Percentiles rank a stretch among this genome's conserved stretches.
These are phyloP conservation scores for Melieria crassipennis DNA, from an alignment of 2,888 invertebrate genomes.

Conservation along the genomic window DNA sequence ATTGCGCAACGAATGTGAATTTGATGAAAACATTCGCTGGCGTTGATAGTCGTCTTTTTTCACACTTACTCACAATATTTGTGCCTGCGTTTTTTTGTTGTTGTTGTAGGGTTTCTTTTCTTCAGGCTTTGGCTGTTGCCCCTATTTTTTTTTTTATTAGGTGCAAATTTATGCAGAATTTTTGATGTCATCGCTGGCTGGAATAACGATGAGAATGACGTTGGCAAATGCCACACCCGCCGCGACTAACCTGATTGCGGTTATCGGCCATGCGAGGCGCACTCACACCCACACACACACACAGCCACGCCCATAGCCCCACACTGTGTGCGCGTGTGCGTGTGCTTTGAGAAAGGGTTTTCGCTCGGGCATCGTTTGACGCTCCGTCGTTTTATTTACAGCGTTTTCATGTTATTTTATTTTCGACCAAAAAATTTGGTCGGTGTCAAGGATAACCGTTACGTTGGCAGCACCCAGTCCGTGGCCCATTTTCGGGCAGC, in stretches of 20 bases:
- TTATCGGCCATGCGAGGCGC: too few species aligned
- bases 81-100: not conserved
- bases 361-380: too few species aligned
- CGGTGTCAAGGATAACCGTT: too few species aligned
- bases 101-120: not conserved
- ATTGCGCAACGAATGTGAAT: constrained; percentile 49
- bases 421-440: too few species aligned
- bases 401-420: too few species aligned
- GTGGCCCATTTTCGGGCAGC: constrained; percentile 25
- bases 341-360: too few species aligned
- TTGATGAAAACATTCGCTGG: constrained; percentile 53
- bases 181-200: constrained; percentile 52
- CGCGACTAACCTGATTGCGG: not conserved
- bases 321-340: too few species aligned
- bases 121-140: not conserved
- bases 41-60: not conserved
- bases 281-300: too few species aligned
- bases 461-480: too few species aligned
- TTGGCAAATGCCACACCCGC: constrained; percentile 7
- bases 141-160: constrained; percentile 51
- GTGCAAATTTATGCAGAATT: constrained; percentile 62
- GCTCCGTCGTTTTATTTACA: too few species aligned
- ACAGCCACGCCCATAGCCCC: too few species aligned
- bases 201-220: constrained; percentile 25
- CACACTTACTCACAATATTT: too few species aligned